A percentile compares a stretch with the other conserved stretches of the same genome.
Evolutionary conservation across 2,113 vertebrate genomes (phyloP).

Genomic region (Xenopus tropicalis): DNA sequence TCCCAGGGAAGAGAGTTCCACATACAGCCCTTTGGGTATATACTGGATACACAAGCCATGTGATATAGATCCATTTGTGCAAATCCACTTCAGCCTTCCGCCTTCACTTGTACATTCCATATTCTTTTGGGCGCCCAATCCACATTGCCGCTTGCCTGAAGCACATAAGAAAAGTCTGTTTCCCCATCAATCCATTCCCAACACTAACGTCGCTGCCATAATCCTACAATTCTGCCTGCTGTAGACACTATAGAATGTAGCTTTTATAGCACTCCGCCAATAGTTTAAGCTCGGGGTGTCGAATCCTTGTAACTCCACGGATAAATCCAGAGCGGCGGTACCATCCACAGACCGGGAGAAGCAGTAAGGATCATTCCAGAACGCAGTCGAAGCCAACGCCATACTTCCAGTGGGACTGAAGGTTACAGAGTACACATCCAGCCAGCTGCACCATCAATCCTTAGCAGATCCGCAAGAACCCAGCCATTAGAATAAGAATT

Average conservation of each 20-base stretch:
- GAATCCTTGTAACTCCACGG: constrained; percentile 70
- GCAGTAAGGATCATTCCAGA: constrained; percentile 73
- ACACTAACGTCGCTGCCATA: constrained; percentile 58
- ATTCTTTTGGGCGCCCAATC: constrained; percentile 67
- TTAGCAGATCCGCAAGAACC: constrained; percentile 69
- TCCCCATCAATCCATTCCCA: constrained; percentile 65
- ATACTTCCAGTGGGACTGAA: constrained; percentile 64
- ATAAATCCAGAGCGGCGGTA: constrained; percentile 87
- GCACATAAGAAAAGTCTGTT: constrained; percentile 40
- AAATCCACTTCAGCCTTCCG: constrained; percentile 54
- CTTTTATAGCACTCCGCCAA: constrained; percentile 70
- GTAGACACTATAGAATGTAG: constrained; percentile 63
- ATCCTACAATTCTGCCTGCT: constrained; percentile 58
- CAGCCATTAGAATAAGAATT: constrained; percentile 72
- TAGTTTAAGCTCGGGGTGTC: constrained; percentile 58
- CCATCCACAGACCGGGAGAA: constrained; percentile 68
- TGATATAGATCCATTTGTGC: constrained; percentile 71
- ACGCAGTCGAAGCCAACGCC: constrained; percentile 61
- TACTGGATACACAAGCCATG: constrained; percentile 33
- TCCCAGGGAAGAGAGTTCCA: constrained; percentile 18
- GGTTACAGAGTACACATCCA: constrained; percentile 71
- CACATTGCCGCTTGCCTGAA: constrained; percentile 59
- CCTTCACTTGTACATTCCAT: constrained; percentile 67
- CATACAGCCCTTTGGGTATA: not conserved
- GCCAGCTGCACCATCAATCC: constrained; percentile 73